A percentile compares a stretch with the other conserved stretches of the same genome.
Evolutionary conservation across 1,140 invertebrate species (phyloP).

Genomic region (Palaemon carinicauda): DNA sequence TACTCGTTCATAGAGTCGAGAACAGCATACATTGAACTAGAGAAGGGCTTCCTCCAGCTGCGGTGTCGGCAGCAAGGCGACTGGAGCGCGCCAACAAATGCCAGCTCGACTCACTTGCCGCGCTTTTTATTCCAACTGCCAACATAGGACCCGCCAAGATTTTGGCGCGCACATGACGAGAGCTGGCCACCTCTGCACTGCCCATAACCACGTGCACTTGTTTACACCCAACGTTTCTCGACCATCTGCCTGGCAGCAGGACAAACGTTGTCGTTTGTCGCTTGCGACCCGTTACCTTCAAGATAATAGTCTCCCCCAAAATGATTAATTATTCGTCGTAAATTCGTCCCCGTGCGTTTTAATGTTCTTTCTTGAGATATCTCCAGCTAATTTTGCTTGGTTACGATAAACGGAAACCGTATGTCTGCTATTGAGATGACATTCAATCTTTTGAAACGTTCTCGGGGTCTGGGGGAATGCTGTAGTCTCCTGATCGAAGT

Average conservation of each 20-base stretch:
- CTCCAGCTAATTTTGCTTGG: too few relatives aligned
- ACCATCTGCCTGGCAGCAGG: constrained; percentile 51
- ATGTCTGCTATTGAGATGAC: too few relatives aligned
- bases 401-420: too few relatives aligned
- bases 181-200: constrained; percentile 56
- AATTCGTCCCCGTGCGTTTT: neutral
- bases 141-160: constrained; percentile 59
- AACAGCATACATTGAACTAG: constrained; percentile 42
- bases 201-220: constrained; percentile 56
- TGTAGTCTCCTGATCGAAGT: too few relatives aligned
- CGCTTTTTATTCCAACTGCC: constrained; percentile 60
- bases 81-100: constrained; percentile 60
- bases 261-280: constrained; percentile 49
- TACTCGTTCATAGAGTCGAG: constrained; percentile 48
- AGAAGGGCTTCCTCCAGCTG: constrained; percentile 58
- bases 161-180: constrained; percentile 59
- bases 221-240: constrained; percentile 57
- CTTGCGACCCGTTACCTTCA: constrained; percentile 24
- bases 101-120: constrained; percentile 59
- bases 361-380: too few relatives aligned
- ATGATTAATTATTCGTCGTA: constrained; percentile 13
- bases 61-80: constrained; percentile 60
- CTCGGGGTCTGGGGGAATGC: too few relatives aligned
- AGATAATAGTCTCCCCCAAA: neutral
- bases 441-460: too few relatives aligned